Base-by-base conservation (phyloP, 92 coral and sea anemone genomes). In the Parazoanthus atlanticus region DNA sequence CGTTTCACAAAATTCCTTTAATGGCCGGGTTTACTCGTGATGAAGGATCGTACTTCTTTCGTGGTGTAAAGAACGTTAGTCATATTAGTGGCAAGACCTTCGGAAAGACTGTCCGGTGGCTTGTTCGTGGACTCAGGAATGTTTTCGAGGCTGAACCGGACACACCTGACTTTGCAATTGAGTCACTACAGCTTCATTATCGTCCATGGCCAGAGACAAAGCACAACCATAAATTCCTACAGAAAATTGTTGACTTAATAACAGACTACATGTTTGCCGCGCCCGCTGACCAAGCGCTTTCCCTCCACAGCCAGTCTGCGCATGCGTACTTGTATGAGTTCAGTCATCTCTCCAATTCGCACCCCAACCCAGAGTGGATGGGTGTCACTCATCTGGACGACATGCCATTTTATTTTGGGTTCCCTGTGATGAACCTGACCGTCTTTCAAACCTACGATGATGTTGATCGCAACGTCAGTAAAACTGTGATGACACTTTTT, bases 21-120 rank as follows among this genome's bases (percentile, higher is more conserved):
- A 91, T 95, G 34, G 80, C 90, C 41, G 98, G 98, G 8, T 95
- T 95, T 76, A 95, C 94, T 25, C 88, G 90, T n/a, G 78, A 95
- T 31, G 98, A 95, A 28, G 98, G 93, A 3, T 83, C 86, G 11
- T 93, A 90, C 74, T 78, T 78, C 23, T 10, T 78, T 49, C 25
- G 23, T 41, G 8, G 12, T 5, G 65, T 36, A 12, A 29, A 3
- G n/a, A 78, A 46, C 23, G 31, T 77, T 9, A 19, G 28, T 10
- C 46, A 77, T 8, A 19, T 78, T 30, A 49, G 26, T 7, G n/a
- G 38, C 19, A 12, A 11, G 34, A 28, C 21, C 31, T 78, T 78
- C 11, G 33, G 66, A 30, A 5, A 11, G 82, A 43, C n/a, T 12
- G 82, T 78, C 1, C 8, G 58, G 33, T 17, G 82, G 82, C 34